Evolutionary conservation across 2,113 vertebrate genomes (phyloP).

Genomic region (Semnornis frantzii): DNA sequence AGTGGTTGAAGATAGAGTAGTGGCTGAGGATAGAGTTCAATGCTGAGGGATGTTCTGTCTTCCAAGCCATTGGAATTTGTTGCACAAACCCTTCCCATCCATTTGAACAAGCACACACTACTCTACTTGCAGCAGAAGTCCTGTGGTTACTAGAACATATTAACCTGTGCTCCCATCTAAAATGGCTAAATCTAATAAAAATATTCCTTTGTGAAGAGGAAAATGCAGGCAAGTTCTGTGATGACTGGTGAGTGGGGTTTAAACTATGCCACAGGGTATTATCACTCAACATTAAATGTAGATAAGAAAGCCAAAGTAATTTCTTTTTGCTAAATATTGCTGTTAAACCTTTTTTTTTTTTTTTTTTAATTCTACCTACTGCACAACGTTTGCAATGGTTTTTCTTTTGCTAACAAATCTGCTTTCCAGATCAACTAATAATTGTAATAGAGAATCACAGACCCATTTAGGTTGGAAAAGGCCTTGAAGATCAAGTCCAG

Average conservation of each 20-base stretch:
- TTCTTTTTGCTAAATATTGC: not conserved
- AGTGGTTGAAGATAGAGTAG: too few relatives aligned
- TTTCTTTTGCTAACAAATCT: not conserved
- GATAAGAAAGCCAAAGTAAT: not conserved
- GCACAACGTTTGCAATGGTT: not conserved
- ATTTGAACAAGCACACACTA: not conserved
- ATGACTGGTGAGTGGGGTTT: not conserved
- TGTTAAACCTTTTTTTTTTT: not conserved
- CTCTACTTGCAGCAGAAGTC: not conserved
- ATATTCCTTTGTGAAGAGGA: not conserved
- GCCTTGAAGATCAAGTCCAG: too few relatives aligned
- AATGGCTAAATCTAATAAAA: not conserved
- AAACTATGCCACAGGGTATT: not conserved
- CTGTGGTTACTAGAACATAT: not conserved
- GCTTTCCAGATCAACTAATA: not conserved
- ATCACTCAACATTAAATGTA: not conserved
- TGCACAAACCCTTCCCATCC: not conserved
- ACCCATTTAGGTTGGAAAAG: too few relatives aligned
- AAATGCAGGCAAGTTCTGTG: not conserved
- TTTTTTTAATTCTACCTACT: not conserved
- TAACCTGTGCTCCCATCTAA: not conserved
- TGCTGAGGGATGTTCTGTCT: not conserved
- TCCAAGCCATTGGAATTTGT: not conserved
- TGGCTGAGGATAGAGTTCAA: not conserved
- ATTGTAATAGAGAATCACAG: not conserved